Evolutionary conservation across 1,140 invertebrate genomes (phyloP), one percentile per base, ranked within the genome.

Genomic region (Archivesica marissinica): DNA sequence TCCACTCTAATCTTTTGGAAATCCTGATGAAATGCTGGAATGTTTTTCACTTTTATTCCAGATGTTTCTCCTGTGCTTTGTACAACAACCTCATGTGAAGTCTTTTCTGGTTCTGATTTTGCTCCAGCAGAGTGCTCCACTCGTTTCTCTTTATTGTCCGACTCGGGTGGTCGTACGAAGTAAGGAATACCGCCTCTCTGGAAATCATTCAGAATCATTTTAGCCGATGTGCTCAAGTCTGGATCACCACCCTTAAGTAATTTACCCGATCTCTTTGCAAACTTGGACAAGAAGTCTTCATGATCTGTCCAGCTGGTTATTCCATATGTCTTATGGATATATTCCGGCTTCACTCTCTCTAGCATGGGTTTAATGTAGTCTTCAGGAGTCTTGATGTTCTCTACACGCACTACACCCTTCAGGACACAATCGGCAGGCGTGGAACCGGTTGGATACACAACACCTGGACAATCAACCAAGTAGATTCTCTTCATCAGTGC

Each of bases 191-290:
- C 99, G 17, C 99, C 99, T 90, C 99, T 95, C 94, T 99, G 99
- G 96, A 97, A 99, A 94, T 99, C 99, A 95, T 99, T 99, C 0
- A 99, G 94, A 2, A 99, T 96, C 97, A 99, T 99, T 93, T 97
- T 97, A 0, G 99, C 96, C 20, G 97, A 96, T 64, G 97, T 96
- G 64, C 95, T 94, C 15, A 99, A 95, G 94, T 99, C 98, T 15
- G 99, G 98, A 93, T 99, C 98, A 33, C 98, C 99, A 88, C 98
- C 98, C 91, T 99, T 99, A 0, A 99, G 93, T 54, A 99, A 94
- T 94, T 98, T 99, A 15, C 99, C 99, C 35, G 95, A 96, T 89
- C 96, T 96, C 64, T 95, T 95, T 0, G 98, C 98, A 77, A 99
- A 91, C 93, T 99, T 97, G 92, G 99, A 98, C 59, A 99, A 94